Base-by-base conservation (phyloP, 1,140 invertebrate species). In the Subanguina moxae region DNA sequence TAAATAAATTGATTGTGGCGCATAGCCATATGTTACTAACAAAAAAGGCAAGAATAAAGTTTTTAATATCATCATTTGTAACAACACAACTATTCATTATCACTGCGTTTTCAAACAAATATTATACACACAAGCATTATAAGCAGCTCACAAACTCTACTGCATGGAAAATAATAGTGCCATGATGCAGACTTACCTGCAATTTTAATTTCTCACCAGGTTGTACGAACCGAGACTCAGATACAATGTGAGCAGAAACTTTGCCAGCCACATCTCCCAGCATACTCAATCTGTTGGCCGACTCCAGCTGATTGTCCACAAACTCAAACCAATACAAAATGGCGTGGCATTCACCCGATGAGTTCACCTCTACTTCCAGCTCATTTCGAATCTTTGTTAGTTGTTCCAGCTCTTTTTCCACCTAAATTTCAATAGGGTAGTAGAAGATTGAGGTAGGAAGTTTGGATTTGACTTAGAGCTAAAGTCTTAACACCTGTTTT, bases 251-350 rank as follows among this genome's bases (percentile, higher is more conserved):
- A 19, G 48, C 48, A 5, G 48, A 52, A 15, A 15, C 48, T 52
- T 25, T 52, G n/a, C 48, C 48, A 19, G 23, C 23, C 8, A 19
- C n/a, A 52, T 52, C 48, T 19, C 23, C 48, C 15, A 52, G n/a
- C 48, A 52, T 52, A 19, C n/a, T 21, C 8, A 52, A 21, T 52
- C 48, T 19, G 32, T 38, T 38, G 32, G 32, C 32, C 11, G 32
- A 38, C 32, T 38, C 32, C 8, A 19, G 48, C 48, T 19, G 48
- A 21, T 15, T 25, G 23, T 52, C 48, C 23, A 8, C 56, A 28
- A 68, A 42, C 52, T 59, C 57, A 62, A 68, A 68, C 66, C 66
- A 68, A n/a, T 52, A 62, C 1, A 68, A 45, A 25, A 68, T 63
- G 21, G 52, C 66, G 25, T 68, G 57, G 27, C 66, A 68, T 25